Percentiles rank a stretch among this genome's conserved stretches.
phyloP scores from a whole-genome alignment of 2,888 invertebrate genomes.

The Cheiracanthium punctorium region DNA sequence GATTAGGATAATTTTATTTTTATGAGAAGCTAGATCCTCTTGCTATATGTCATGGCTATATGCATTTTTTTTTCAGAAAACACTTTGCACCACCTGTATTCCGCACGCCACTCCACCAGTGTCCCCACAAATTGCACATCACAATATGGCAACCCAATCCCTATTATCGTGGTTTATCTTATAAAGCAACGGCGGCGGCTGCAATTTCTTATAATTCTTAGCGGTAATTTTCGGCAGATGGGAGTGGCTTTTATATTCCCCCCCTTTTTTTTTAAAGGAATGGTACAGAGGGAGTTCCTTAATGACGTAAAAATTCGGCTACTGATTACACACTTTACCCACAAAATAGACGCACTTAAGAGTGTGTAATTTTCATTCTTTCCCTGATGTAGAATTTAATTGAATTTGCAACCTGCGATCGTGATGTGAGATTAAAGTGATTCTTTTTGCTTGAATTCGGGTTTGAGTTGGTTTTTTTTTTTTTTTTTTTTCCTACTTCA shows the following conservation, averaged over 20 bases:
- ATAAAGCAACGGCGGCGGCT: neutral
- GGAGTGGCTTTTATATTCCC: too few species aligned
- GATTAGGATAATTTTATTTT: too few species aligned
- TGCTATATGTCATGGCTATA: too few species aligned
- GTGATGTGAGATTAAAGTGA: conserved; percentile 57
- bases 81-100: too few species aligned
- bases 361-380: conserved; percentile 22
- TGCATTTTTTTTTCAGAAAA: too few species aligned
- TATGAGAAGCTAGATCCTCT: too few species aligned
- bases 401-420: conserved; percentile 45
- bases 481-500: too few species aligned
- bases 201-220: neutral
- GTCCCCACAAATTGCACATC: neutral
- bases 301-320: conserved; percentile 13
- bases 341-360: conserved; percentile 25
- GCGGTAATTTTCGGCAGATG: neutral
- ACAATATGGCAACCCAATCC: neutral
- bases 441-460: conserved; percentile 9
- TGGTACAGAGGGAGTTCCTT: neutral
- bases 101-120: too few species aligned
- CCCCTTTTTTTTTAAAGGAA: neutral
- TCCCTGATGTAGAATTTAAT: conserved; percentile 48
- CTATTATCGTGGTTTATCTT: neutral
- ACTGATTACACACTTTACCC: conserved; percentile 19
- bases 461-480: too few species aligned